Percentiles rank a stretch among this genome's conserved stretches.
Evolutionary conservation across 2,888 invertebrate species (phyloP).

Genomic region (Microctonus hyperodae): DNA sequence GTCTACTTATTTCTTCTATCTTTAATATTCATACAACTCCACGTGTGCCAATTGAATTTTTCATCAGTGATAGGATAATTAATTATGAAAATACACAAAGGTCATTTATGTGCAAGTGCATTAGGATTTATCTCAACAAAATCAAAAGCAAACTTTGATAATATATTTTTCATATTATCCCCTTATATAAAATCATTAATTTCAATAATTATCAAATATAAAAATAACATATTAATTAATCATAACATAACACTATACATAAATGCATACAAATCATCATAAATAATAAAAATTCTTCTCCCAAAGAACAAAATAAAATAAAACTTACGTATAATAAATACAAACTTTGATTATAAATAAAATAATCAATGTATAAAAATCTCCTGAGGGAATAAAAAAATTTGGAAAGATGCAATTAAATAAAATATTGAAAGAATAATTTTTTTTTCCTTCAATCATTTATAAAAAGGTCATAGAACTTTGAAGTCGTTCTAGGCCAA

Average conservation of each 20-base stretch:
- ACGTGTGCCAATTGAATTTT: not conserved
- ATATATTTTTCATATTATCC: not conserved
- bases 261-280: too few species aligned
- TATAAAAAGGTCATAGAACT: constrained; percentile 23
- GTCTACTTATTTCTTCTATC: not conserved
- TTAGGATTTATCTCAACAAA: not conserved
- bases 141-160: not conserved
- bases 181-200: too few species aligned
- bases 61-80: not conserved
- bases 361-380: too few species aligned
- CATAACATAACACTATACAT: too few species aligned
- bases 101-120: not conserved
- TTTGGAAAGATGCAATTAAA: not conserved
- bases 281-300: too few species aligned
- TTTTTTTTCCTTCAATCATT: not conserved
- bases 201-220: too few species aligned
- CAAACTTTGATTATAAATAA: too few species aligned
- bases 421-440: not conserved
- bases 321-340: too few species aligned
- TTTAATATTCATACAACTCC: not conserved
- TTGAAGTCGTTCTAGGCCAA: constrained; percentile 25
- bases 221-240: too few species aligned
- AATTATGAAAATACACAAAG: not conserved
- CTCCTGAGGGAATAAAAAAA: not conserved
- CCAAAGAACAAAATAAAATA: not conserved